Evolutionary conservation across 2,888 invertebrate species (phyloP), one percentile per base, ranked within the genome.

Genomic region (Drosophila yooni): DNA sequence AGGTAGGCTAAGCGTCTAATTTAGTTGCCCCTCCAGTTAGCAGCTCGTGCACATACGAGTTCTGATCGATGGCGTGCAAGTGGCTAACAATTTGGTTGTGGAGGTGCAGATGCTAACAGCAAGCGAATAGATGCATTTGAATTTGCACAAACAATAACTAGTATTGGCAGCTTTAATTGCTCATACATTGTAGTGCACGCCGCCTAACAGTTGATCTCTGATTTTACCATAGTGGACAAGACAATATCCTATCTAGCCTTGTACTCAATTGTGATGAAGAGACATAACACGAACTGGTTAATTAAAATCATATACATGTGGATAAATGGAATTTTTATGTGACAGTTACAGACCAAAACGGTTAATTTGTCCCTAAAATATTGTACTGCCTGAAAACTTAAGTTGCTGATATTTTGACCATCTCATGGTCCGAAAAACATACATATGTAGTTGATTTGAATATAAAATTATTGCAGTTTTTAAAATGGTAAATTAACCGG

Each of bases 1-100:
- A 88, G 88, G 78, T 74, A 54, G 78, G 63, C 85, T 78, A 87
- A 89, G 88, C 85, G 87, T 85, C 84, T 89, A 87, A 88, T 88
- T 89, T 87, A 84, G 84, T 83, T 84, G 79, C 84, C 77, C 75
- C 81, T 71, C 67, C 79, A 74, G 77, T 59, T 71, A 50, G 69
- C 71, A 67, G 65, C 56, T 63, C 64, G 40, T 46, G 58, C 70
- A 70, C 67, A 70, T 73, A 68, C 82, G 70, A 79, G 73, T 64
- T 68, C 82, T 86, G 87, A 84, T 84, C 84, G 87, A 84, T 84
- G 62, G 61, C 67, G 54, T 71, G 79, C 68, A 58, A 65, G 58
- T 51, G 51, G 58, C 61, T 48, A 67, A 69, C 70, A 77, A 77
- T 77, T 77, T 74, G 69, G 63, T 25, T 61, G 43, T 43, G 34